phyloP scores from a whole-genome alignment of 2,113 vertebrate genomes.

The Rhodinocichla rosea region DNA sequence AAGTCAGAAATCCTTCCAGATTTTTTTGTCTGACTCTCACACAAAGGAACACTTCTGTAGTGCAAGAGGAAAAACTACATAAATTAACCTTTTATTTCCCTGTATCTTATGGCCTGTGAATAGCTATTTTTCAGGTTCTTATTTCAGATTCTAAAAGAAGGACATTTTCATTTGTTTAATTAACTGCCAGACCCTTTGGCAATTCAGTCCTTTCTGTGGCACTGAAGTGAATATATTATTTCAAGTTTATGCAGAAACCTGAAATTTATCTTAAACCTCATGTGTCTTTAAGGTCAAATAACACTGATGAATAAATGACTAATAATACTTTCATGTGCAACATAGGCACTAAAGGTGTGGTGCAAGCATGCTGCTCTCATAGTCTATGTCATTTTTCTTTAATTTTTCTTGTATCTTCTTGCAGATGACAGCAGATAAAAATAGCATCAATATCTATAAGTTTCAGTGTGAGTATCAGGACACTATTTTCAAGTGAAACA shows the following conservation, averaged over 20 bases:
- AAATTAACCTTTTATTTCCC: background rate
- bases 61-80: background rate
- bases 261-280: background rate
- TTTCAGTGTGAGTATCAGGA: conserved; percentile 52
- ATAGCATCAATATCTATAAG: conserved; percentile 10
- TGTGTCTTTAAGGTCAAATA: background rate
- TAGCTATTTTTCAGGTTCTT: background rate
- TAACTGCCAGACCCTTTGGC: conserved; percentile 1
- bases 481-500: conserved; percentile 57
- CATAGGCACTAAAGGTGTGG: background rate
- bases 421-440: conserved; percentile 35
- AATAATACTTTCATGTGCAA: background rate
- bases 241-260: background rate
- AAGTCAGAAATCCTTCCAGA: background rate
- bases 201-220: background rate
- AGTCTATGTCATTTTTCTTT: conserved; percentile 20
- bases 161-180: conserved; percentile 22
- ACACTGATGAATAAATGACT: background rate
- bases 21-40: background rate
- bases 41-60: background rate
- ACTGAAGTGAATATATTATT: background rate
- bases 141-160: background rate
- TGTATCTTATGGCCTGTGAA: background rate
- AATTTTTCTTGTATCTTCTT: background rate
- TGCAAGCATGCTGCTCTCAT: background rate